Base-by-base conservation (phyloP, 2,113 vertebrate species). In the Pangasianodon hypophthalmus region DNA sequence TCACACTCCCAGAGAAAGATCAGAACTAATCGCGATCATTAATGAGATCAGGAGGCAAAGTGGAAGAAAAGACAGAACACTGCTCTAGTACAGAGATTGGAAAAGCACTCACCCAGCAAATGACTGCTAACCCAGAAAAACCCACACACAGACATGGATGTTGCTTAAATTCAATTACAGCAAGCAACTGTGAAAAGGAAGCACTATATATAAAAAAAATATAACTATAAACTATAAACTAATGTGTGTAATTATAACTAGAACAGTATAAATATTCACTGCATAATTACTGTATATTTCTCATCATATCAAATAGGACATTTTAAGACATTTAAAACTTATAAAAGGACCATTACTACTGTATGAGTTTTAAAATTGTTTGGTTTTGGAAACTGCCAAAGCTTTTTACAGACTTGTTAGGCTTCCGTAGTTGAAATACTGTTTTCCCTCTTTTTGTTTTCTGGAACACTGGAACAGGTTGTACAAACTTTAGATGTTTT, bases 21-120 rank as follows among this genome's bases (percentile, higher is more conserved):
- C 85, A 75, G 82, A 87, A 60, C 56, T 79, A 62, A 18, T n/a
- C 56, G 82, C 26, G 84, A n/a, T 77, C 84, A 83, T 75, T 91
- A 91, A 86, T 89, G 87, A 86, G 87, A 75, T 87, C 84, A 91
- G 84, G 58, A 82, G 87, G 60, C 77, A 46, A 73, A 60, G 37
- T 24, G 86, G 16, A 71, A 81, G 60, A 46, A 62, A 52, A 64
- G 82, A 69, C 10, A 21, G 71, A 88, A 79, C 58, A 37, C 37
- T 37, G 87, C 82, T 88, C 82, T 5, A 44, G 73, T 41, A 29
- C 11, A 48, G 73, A 81, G 88, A 89, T 56, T 69, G 80, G 84
- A 87, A 91, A 88, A 64, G 87, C 87, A 83, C 71, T 86, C 56
- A 58, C 88, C 87, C 88, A 1, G 26, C 32, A 86, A 83, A 77